Evolutionary conservation across 2,888 invertebrate species (phyloP), one percentile per base, ranked within the genome.

Genomic region (Psylliodes chrysocephalus): DNA sequence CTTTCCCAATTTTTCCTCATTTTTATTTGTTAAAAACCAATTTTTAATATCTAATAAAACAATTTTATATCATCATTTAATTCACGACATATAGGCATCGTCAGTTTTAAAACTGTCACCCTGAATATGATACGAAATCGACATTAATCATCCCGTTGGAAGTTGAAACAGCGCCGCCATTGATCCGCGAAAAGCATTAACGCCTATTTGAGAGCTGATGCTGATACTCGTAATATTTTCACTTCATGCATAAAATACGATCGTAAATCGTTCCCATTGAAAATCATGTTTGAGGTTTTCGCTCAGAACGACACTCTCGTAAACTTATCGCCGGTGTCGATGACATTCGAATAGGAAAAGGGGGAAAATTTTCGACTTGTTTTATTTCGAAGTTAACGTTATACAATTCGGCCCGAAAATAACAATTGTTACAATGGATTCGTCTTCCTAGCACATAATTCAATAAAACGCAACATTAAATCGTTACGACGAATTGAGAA

Each of bases 171-270:
- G n/a, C n/a, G n/a, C n/a, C n/a, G n/a, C n/a, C 54, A 54, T 15
- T 12, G 47, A 42, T 62, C 33, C 22, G 51, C 30, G 42, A 56
- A 60, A 60, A 56, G 44, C 56, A 60, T 17, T 56, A 60, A 60
- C 52, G 60, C 60, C 40, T 60, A 60, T 64, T 44, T 46, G 54
- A 59, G 57, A 54, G 54, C 55, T n/a, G 38, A n/a, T n/a, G n/a
- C n/a, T 22, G 22, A n/a, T 51, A 56, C 51, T 57, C n/a, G 49
- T 56, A 46, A 60, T 56, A 64, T 55, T 64, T 60, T 59, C 35
- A 49, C 55, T 64, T 56, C 64, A 60, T 64, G 64, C 64, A 64
- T 64, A 60, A 64, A 60, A 64, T 64, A 64, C 60, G 51, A 40
- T 52, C 55, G 55, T 56, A 56, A 64, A 64, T 64, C 64, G 60